Percentiles rank a stretch among this genome's conserved stretches.
Conservation (phyloP, 2,797 vertebrate species). For the Notamacropus eugenii region DNA sequence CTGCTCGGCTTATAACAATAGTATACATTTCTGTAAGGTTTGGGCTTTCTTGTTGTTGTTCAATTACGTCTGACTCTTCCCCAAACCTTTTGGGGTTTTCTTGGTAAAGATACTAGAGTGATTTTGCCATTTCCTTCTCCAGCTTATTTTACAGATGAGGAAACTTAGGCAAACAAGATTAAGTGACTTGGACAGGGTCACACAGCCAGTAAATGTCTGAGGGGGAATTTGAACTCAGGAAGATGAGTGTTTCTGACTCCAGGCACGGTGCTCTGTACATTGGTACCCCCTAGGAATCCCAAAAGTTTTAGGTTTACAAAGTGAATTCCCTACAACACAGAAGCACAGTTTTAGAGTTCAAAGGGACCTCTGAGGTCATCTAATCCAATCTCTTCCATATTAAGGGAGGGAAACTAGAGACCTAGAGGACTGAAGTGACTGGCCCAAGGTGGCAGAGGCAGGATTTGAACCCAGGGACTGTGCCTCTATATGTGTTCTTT, state of each 20-base stretch:
- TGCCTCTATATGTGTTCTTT: background rate
- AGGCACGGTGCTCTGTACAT: no score
- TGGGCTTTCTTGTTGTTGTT: no score
- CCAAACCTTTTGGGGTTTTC: no score
- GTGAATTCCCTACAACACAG: background rate
- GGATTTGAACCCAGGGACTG: background rate
- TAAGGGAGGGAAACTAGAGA: background rate
- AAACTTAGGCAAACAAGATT: background rate
- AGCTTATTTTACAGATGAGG: background rate
- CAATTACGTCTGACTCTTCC: no score
- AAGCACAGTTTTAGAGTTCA: background rate
- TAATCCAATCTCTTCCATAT: background rate
- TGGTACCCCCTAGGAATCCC: no score
- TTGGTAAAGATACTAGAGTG: background rate
- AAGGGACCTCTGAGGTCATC: background rate
- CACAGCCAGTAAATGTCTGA: background rate
- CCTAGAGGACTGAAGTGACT: background rate
- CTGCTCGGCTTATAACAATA: no score
- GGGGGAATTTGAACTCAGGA: background rate
- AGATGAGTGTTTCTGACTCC: background rate
- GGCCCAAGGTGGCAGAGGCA: background rate
- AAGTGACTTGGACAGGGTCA: background rate
- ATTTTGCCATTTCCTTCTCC: background rate
- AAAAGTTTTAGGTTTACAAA: background rate
- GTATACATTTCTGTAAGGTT: no score